These are phyloP conservation scores for Maniola hyperantus DNA, from an alignment of 2,888 invertebrate genomes.

Conservation along the genomic window DNA sequence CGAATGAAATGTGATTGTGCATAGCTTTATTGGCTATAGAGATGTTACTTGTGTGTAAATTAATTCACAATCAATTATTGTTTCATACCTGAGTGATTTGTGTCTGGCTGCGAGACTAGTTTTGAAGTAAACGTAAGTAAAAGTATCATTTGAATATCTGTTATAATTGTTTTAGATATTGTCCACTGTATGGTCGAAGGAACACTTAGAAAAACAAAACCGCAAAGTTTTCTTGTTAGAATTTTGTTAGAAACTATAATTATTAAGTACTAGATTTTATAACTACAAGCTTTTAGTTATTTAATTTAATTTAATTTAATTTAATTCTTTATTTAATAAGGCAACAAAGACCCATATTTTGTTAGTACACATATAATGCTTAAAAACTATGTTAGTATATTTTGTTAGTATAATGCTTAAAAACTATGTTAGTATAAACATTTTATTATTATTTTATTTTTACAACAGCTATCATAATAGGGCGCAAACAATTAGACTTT, in stretches of 20 bases:
- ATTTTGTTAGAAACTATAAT: too few species aligned
- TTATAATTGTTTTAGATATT: slow-evolving; percentile 47
- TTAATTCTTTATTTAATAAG: too few species aligned
- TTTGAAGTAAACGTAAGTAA: slow-evolving; percentile 70
- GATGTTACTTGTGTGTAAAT: slow-evolving; percentile 38
- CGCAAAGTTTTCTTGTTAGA: slow-evolving; percentile 18
- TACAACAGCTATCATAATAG: too few species aligned
- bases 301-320: too few species aligned
- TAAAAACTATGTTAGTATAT: too few species aligned
- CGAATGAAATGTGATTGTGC: slow-evolving; percentile 54
- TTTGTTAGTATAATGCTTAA: too few species aligned
- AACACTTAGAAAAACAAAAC: slow-evolving; percentile 36
- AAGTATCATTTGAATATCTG: slow-evolving; percentile 66
- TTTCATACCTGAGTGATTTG: slow-evolving; percentile 66
- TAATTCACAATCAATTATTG: slow-evolving; percentile 50
- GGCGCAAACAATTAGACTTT: too few species aligned
- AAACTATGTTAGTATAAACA: too few species aligned
- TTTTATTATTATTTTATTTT: too few species aligned
- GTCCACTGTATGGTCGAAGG: slow-evolving; percentile 49
- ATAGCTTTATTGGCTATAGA: slow-evolving; percentile 43
- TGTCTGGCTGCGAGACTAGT: slow-evolving; percentile 53
- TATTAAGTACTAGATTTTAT: not conserved
- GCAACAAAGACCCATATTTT: too few species aligned
- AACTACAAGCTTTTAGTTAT: not conserved
- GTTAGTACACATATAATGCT: too few species aligned